Conservation (phyloP, 92 coral and sea anemone genomes). For the Heteractis magnifica region DNA sequence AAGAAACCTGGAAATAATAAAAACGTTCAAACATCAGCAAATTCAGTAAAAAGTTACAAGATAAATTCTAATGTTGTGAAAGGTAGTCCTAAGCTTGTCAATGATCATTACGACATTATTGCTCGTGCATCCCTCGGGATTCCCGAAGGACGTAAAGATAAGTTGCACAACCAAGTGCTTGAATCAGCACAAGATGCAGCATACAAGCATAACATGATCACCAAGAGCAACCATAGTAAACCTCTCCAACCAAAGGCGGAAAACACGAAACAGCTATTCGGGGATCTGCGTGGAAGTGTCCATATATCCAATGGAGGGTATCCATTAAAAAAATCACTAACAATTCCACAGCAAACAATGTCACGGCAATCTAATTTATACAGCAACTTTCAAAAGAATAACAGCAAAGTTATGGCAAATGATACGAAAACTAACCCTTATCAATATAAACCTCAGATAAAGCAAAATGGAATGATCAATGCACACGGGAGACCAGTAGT, state of each 20-base stretch:
- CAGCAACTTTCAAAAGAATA: not conserved
- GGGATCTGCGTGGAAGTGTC: not conserved
- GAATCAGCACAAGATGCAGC: not conserved
- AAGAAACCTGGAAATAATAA: not conserved
- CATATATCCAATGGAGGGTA: not conserved
- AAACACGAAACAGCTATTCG: not conserved
- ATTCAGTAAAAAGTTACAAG: not conserved
- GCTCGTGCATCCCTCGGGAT: conserved; percentile 19
- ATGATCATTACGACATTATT: conserved; percentile 25
- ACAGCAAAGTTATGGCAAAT: not conserved
- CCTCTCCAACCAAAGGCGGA: not conserved
- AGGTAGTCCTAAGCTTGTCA: conserved; percentile 33
- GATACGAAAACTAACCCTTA: not conserved
- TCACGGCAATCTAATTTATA: not conserved
- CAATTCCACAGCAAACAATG: not conserved
- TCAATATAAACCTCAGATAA: not conserved
- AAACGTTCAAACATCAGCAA: no score
- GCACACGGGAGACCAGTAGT: not conserved
- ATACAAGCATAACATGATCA: not conserved
- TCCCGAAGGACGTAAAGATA: not conserved
- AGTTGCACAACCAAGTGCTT: not conserved
- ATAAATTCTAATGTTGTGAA: conserved; percentile 3
- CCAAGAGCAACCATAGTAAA: not conserved
- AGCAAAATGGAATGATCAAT: not conserved
- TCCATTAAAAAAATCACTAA: not conserved